Base-by-base conservation (phyloP, 2,888 invertebrate species). In the Heliothis peltigera region DNA sequence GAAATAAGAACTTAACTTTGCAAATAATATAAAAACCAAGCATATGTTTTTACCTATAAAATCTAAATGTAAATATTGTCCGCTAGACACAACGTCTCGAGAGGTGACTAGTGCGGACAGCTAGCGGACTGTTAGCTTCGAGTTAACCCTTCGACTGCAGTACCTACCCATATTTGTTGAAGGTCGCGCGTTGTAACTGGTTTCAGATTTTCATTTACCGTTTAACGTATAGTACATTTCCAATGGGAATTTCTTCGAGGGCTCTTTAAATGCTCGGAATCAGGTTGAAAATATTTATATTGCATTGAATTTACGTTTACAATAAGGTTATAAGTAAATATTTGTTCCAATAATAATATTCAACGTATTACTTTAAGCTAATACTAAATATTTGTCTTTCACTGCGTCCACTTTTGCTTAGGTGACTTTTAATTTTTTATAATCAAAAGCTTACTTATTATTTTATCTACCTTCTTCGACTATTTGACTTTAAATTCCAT, bases 121-220 rank as follows among this genome's bases (percentile, higher is more conserved):
- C 46, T 74, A 71, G n/a, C n/a, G 22, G 43, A 52, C 63, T 47
- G 66, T 67, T 66, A 46, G 51, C 54, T 53, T 53, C 21, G 2
- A 62, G 43, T 70, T 70, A 49, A 64, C 28, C 71, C 70, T 8
- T 64, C 48, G 48, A 55, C 49, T 68, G 67, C 71, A 71, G 54
- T 49, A 63, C 44, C 25, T 52, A 81, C 64, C 69, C n/a, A 64
- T 87, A 81, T 89, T 88, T 89, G 85, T 75, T 73, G 83, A 87
- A 87, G 86, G 86, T 88, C 87, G 71, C 58, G 72, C 46, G 58
- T 55, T 66, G 39, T 48, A 70, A 78, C 76, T 75, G 69, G 79
- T 75, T 72, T 57, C 53, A 56, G 64, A 54, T 47, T 68, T 57
- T 59, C 70, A 66, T 81, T 80, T 83, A 83, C 82, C 79, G 81